Conservation (phyloP, 2,888 invertebrate species). For the Tetropium fuscum region DNA sequence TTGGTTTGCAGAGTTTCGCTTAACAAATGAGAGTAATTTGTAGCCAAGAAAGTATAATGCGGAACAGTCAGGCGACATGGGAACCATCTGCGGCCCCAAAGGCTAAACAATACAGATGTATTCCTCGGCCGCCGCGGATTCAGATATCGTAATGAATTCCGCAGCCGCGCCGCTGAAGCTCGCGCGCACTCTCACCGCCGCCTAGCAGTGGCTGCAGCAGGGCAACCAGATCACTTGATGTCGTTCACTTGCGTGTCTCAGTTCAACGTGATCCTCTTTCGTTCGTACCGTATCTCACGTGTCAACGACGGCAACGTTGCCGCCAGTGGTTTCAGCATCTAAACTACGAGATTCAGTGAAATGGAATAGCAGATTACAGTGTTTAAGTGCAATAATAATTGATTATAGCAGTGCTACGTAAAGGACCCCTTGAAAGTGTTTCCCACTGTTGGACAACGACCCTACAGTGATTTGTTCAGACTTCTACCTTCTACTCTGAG, state of each 20-base stretch:
- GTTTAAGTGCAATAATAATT: conserved; percentile 14
- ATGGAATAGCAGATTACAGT: conserved; percentile 21
- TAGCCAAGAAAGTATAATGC: conserved; percentile 44
- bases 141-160: conserved; percentile 45
- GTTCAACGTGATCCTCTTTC: conserved; percentile 43
- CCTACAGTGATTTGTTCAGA: conserved; percentile 8
- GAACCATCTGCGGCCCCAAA: conserved; percentile 51
- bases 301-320: conserved; percentile 47
- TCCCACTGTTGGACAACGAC: conserved; percentile 1
- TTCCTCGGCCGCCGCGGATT: conserved; percentile 28
- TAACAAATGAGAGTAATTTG: conserved; percentile 51
- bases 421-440: conserved; percentile 6
- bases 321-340: conserved; percentile 23
- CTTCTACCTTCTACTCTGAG: background rate
- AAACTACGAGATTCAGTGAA: conserved; percentile 14
- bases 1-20: conserved; percentile 36
- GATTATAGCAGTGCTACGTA: conserved; percentile 9
- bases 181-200: conserved; percentile 33
- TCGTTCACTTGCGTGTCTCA: conserved; percentile 52
- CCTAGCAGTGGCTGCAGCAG: conserved; percentile 37
- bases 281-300: conserved; percentile 48
- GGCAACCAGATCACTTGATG: conserved; percentile 57
- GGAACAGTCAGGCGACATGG: conserved; percentile 36
- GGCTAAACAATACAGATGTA: conserved; percentile 28
- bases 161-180: conserved; percentile 42